Evolutionary conservation across 1,140 invertebrate genomes (phyloP).

Genomic region (Magallana ariakensis): DNA sequence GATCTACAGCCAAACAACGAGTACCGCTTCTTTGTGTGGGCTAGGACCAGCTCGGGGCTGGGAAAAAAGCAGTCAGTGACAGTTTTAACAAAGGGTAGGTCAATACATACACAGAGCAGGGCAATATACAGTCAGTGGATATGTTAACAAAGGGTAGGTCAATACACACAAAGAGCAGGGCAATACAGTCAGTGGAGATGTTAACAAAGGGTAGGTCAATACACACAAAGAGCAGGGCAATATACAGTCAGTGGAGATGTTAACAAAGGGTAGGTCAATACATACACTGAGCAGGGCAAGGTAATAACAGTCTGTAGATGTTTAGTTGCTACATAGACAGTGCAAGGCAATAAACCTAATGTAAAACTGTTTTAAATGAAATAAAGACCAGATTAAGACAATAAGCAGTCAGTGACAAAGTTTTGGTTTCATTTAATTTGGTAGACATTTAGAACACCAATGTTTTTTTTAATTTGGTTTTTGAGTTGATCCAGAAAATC

Average conservation of each 20-base stretch:
- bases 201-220: slow-evolving; percentile 57
- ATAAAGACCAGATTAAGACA: no score
- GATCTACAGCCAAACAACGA: slow-evolving; percentile 68
- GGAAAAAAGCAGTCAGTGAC: slow-evolving; percentile 65
- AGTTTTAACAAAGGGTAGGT: slow-evolving; percentile 63
- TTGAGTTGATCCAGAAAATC: no score
- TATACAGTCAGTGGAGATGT: no score
- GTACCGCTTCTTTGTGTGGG: slow-evolving; percentile 75
- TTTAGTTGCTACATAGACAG: slow-evolving; percentile 33
- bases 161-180: slow-evolving; percentile 68
- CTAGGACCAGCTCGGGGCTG: slow-evolving; percentile 67
- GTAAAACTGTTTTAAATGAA: no score
- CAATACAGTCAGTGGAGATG: slow-evolving; percentile 65
- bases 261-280: slow-evolving; percentile 68
- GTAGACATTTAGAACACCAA: no score
- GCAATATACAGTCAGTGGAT: no score
- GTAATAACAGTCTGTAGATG: slow-evolving; percentile 63
- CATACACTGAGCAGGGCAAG: slow-evolving; percentile 67
- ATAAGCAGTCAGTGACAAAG: no score
- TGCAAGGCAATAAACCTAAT: no score
- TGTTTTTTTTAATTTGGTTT: no score
- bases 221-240: no score
- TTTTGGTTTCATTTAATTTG: no score
- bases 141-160: slow-evolving; percentile 64
- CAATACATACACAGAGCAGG: no score